Evolutionary conservation across 2,888 invertebrate genomes (phyloP), one percentile per base, ranked within the genome.

Genomic region (Lumbricus terrestris): DNA sequence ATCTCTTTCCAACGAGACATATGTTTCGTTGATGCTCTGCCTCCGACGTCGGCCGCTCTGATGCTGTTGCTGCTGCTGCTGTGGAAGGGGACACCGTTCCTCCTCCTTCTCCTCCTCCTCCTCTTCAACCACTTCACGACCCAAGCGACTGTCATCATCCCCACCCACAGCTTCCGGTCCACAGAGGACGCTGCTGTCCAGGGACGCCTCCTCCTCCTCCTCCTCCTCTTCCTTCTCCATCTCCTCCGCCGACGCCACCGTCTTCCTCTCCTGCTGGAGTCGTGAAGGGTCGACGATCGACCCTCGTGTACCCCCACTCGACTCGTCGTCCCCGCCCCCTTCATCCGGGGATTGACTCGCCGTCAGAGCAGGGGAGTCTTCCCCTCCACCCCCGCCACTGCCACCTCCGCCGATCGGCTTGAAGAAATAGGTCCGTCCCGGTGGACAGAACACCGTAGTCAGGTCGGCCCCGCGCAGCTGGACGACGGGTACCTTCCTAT

Each of bases 401-500:
- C n/a, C n/a, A n/a, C n/a, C n/a, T n/a, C n/a, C 69, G 23, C 85
- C 37, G 16, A 85, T 85, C 85, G 85, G 85, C 37, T 85, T 85
- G 37, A 85, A 85, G 85, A 85, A 85, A 37, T 33, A 37, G 35
- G 34, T 35, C 34, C n/a, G 69, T 85, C 85, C 85, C 35, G 85
- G 35, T 34, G 85, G 35, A 18, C 85, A 34, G 15, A 34, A 18
- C 3, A 37, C 85, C 8, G 35, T 69, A 6, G n/a, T 35, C 6
- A 35, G 16, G 85, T 37, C 85, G 85, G 20, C 5, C 8, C 85
- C 85, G 35, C 34, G 20, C 34, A 85, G 34, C 85, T 85, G 85
- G 85, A 85, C 85, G 20, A 85, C 35, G 35, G 85, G 85, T 5
- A 69, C 69, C n/a, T 69, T 69, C n/a, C n/a, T 69, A n/a, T 69